Evolutionary conservation across 2,888 invertebrate genomes (phyloP), one percentile per base, ranked within the genome.

Genomic region (Caenorhabditis becei): DNA sequence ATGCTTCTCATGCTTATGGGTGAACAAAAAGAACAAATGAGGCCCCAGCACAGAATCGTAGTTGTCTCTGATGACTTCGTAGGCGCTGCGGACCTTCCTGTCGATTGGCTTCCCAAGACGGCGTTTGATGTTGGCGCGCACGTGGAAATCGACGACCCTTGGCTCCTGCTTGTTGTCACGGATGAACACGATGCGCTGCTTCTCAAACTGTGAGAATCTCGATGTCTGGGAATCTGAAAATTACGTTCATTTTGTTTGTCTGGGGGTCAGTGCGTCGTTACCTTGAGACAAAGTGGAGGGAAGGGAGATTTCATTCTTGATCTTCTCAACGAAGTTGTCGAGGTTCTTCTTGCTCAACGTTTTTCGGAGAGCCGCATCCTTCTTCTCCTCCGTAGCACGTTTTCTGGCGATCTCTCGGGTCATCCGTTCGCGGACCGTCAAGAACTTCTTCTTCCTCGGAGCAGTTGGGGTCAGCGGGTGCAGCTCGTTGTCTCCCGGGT

Each of bases 401-500:
- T 24, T 26, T 16, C 20, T 51, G 1, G 16, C 58, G 1, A 69
- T 10, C 4, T 32, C 18, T 10, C n/a, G 69, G 2, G 5, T 3
- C 44, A 26, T 16, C 11, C 71, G 53, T 35, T 62, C 28, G 1
- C n/a, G 14, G 5, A 35, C 41, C n/a, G 62, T 71, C 24, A 71
- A 41, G 1, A 54, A 7, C 7, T 35, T 37, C 35, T 62, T 56
- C 23, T 44, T 63, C 20, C 41, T 23, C 4, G 10, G 10, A 20
- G 24, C 41, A 4, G 0, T 35, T 1, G 37, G 41, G 24, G 51
- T 14, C 2, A 10, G n/a, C n/a, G 5, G n/a, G 24, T 44, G 32
- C 32, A 28, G 41, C 32, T 71, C 71, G 24, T 10, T 62, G 47
- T 63, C 71, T 11, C 61, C 62, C 8, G 54, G 54, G 8, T 54